Base-by-base conservation (phyloP, 2,797 vertebrate genomes). In the Acipenser transmontanus region DNA sequence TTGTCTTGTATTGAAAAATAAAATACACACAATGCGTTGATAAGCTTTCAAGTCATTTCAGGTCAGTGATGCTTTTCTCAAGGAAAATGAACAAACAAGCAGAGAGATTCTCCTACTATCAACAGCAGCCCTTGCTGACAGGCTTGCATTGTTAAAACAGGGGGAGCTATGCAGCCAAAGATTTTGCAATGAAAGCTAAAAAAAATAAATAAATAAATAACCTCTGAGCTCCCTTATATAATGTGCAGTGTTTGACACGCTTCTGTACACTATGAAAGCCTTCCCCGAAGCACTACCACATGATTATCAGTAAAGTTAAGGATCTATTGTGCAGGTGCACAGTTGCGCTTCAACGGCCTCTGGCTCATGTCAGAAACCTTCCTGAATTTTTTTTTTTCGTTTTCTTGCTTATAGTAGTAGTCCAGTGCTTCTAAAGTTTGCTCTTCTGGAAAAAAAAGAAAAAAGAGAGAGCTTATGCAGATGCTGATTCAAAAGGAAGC, bases 11-110 rank as follows among this genome's bases (percentile, higher is more conserved):
- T 34, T 34, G 20, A 34, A 34, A 34, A 2, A 34, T 2, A 34
- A 34, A 34, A 34, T 34, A 34, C 20, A 34, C 20, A 34, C 20
- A 34, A 34, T 34, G 20, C 20, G 20, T 34, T 34, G 20, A 34
- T 34, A 34, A 34, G 20, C 20, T 34, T 66, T 66, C 64, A 70
- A 70, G 68, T 70, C 34, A 61, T 57, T 70, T 70, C 64, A 63
- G 64, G 54, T 68, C n/a, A 6, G 47, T 66, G 60, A 48, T 66
- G 60, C 64, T 62, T 70, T 65, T 59, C 60, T 48, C 7, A 62
- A 66, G 48, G 62, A 59, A 51, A 13, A 49, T 12, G 49, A 59
- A 59, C 65, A 34, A 50, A 14, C 48, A 61, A 34, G 34, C 34
- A 34, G 14, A 12, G 49, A 34, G 50, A 13, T 9, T 51, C 49